Evolutionary conservation across 1,140 invertebrate genomes (phyloP).

Genomic region (Rhagoletis pomonella): DNA sequence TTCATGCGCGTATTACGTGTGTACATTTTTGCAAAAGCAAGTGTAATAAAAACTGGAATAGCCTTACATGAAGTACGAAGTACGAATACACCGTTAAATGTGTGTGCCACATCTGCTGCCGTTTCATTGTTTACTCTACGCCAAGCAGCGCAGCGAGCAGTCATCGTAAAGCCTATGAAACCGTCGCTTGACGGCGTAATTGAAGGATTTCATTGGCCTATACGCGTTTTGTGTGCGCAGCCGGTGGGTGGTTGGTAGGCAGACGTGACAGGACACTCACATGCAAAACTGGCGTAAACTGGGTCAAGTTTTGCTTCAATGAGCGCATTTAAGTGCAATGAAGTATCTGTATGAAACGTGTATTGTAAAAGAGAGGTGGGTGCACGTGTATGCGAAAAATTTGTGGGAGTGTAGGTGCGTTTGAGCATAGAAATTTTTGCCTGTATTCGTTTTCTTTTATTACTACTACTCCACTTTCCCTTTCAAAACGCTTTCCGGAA

Average conservation of each 20-base stretch:
- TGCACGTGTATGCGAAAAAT: background rate
- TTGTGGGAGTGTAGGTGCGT: background rate
- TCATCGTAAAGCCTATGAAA: background rate
- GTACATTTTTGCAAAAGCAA: background rate
- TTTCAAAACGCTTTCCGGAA: background rate
- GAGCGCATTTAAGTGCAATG: slow-evolving; percentile 26
- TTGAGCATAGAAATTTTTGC: background rate
- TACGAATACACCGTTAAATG: background rate
- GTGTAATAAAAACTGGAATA: slow-evolving; percentile 51
- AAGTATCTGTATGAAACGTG: slow-evolving; percentile 31
- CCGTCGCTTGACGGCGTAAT: background rate
- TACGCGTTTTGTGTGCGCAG: background rate
- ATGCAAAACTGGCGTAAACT: slow-evolving; percentile 10
- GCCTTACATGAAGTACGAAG: background rate
- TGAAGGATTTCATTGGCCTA: slow-evolving; percentile 29
- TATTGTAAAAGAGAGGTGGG: background rate
- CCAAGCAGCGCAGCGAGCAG: background rate
- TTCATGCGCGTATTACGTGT: background rate
- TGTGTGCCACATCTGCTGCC: background rate
- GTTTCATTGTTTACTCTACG: background rate
- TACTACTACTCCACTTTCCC: background rate
- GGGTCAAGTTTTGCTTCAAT: slow-evolving; percentile 47
- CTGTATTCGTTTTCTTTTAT: background rate
- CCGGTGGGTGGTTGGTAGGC: background rate
- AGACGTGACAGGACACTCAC: background rate